phyloP scores from a whole-genome alignment of 1,140 invertebrate genomes.

The Hylyphantes graminicola region DNA sequence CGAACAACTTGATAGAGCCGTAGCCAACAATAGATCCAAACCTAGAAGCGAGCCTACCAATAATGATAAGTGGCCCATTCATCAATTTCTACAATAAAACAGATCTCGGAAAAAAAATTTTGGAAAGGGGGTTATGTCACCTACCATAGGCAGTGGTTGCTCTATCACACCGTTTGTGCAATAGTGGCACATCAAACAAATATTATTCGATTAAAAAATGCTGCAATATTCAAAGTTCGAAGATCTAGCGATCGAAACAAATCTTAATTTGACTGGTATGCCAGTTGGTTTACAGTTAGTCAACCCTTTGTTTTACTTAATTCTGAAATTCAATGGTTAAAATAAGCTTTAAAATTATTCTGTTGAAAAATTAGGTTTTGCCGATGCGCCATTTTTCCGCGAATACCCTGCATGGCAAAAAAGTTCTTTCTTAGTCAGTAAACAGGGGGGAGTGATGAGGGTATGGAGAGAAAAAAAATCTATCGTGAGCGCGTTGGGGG shows the following conservation, averaged over 20 bases:
- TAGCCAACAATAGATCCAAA: slow-evolving; percentile 19
- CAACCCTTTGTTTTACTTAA: no score
- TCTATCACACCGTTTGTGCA: no score
- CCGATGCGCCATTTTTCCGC: no score
- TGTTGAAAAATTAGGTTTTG: no score
- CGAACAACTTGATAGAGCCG: slow-evolving; percentile 42
- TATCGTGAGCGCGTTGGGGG: slow-evolving; percentile 39
- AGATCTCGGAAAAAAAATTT: slow-evolving; percentile 25
- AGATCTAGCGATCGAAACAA: no score
- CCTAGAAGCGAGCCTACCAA: slow-evolving; percentile 41
- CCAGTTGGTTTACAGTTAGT: no score
- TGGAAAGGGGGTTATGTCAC: slow-evolving; percentile 10
- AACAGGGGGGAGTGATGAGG: slow-evolving; percentile 16
- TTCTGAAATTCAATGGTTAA: no score
- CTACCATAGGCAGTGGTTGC: slow-evolving; percentile 27
- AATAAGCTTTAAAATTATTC: no score
- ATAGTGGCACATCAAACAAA: no score
- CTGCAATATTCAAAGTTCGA: no score
- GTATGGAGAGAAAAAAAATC: not conserved
- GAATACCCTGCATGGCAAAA: slow-evolving; percentile 9
- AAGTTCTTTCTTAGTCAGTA: slow-evolving; percentile 45
- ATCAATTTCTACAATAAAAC: slow-evolving; percentile 59
- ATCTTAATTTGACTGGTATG: no score
- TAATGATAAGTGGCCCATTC: slow-evolving; percentile 58
- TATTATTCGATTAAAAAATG: no score